A percentile compares a stretch with the other conserved stretches of the same genome.
Evolutionary conservation across 2,888 invertebrate species (phyloP).

Genomic region (Agrenia bidenticulata): DNA sequence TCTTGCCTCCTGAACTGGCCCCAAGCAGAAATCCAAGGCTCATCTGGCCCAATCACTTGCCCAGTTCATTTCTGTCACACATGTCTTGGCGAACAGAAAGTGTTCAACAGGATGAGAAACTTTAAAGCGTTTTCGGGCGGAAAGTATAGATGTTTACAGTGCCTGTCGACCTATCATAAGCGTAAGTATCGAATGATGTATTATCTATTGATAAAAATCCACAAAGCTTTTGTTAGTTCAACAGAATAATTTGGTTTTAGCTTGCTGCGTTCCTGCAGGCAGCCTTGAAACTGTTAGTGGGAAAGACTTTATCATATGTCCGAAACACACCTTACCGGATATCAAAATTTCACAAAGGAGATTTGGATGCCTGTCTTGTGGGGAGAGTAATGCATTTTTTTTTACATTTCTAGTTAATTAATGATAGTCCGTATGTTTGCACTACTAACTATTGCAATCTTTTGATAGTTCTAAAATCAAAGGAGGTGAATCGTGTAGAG

Average conservation of each 20-base stretch:
- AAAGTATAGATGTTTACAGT: slow-evolving; percentile 35
- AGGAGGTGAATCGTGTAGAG: slow-evolving; percentile 25
- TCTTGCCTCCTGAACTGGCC: slow-evolving; percentile 45
- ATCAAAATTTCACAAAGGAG: slow-evolving; percentile 31
- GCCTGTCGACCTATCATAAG: slow-evolving; percentile 46
- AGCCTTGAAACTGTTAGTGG: slow-evolving; percentile 35
- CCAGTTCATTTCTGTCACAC: slow-evolving; percentile 50
- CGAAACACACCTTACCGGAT: slow-evolving; percentile 36
- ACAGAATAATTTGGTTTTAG: slow-evolving; percentile 11
- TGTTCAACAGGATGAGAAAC: slow-evolving; percentile 37
- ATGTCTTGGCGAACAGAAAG: slow-evolving; percentile 45
- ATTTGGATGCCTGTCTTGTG: slow-evolving; percentile 46
- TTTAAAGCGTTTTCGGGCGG: slow-evolving; percentile 21
- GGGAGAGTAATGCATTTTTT: slow-evolving; percentile 34
- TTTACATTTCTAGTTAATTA: slow-evolving; percentile 1
- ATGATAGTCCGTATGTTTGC: background rate
- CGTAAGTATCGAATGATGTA: slow-evolving; percentile 23
- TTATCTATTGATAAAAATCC: no score
- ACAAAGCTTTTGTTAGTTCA: no score
- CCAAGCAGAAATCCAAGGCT: slow-evolving; percentile 45
- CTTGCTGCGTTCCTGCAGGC: slow-evolving; percentile 44
- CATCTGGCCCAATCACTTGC: slow-evolving; percentile 43
- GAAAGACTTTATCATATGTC: slow-evolving; percentile 41
- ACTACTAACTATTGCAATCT: background rate
- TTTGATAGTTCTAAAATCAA: slow-evolving; percentile 27